Base-by-base conservation (phyloP, 2,888 invertebrate genomes). In the Periphyllus acericola region DNA sequence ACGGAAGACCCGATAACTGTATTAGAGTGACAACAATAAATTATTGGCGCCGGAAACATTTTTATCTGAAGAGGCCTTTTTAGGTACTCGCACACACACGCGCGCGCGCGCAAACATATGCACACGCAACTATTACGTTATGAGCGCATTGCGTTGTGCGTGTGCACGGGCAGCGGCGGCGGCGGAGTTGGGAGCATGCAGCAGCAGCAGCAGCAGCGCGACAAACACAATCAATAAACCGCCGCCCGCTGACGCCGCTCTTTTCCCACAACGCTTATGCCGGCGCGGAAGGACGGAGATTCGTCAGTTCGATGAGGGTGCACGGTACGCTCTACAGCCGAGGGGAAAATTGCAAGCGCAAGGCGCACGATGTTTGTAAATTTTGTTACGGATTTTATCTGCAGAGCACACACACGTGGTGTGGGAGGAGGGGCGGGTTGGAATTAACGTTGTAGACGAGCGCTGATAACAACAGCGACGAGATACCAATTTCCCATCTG, bases 181-280 rank as follows among this genome's bases (percentile, higher is more conserved):
- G 74, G 68, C 68, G 68, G 68, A 29, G 29, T 29, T 29, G 29
- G 6, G 34, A 71, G 68, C 19, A 36, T n/a, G 76, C 46, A 76
- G 55, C 78, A 46, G 46, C 76, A 76, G 19, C n/a, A n/a, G 76
- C 46, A 76, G 82, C 80, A 71, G 68, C 29, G 72, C 52, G 72
- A 72, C 82, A 71, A 46, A 71, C 71, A 34, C 72, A 82, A 82
- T 74, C 83, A 66, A 83, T 83, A 83, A 83, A 83, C 83, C 74
- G 32, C 82, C 81, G 19, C 29, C 81, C 78, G 78, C 55, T 72
- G 74, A 36, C 55, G 52, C 46, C 55, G 36, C 32, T 82, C 46
- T 46, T 82, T 82, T 72, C 71, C 82, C 82, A 32, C 52, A 71
- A 66, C 82, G 21, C 52, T 46, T 25, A 32, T 32, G 17, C 25